Conservation (phyloP, 2,113 vertebrate genomes). For the Electrona antarctica region DNA sequence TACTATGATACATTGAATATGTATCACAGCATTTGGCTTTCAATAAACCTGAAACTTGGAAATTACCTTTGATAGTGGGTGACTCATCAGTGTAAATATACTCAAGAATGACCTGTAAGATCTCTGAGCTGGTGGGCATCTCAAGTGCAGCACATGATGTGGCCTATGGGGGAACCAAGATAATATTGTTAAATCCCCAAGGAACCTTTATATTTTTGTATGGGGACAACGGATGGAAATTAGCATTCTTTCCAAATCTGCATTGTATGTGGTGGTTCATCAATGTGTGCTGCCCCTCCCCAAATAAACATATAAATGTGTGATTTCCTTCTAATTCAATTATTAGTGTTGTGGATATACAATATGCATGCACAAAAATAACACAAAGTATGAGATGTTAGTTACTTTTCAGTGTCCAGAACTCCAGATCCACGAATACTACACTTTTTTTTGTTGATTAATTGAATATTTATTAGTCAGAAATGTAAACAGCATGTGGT, state of each 20-base stretch:
- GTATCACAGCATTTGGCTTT: neutral
- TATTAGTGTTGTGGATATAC: no score
- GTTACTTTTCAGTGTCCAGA: neutral
- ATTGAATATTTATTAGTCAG: no score
- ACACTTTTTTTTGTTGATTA: no score
- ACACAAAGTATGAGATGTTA: neutral
- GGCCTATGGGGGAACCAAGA: constrained; percentile 78
- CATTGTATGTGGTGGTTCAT: no score
- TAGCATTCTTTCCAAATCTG: no score
- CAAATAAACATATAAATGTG: no score
- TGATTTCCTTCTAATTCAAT: no score
- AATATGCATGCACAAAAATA: no score
- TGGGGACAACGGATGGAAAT: no score
- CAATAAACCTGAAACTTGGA: neutral
- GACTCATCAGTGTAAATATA: constrained; percentile 96
- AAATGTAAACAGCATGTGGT: no score
- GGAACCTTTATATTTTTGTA: no score
- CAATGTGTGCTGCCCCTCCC: no score
- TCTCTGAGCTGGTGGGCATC: constrained; percentile 90
- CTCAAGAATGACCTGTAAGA: constrained; percentile 90
- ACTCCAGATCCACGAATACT: neutral
- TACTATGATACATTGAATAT: neutral
- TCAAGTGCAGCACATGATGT: constrained; percentile 89
- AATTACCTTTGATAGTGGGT: constrained; percentile 86
- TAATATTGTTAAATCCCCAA: neutral